Conservation (phyloP, 1,140 invertebrate genomes). For the Pseudomyrmex flavicornis region DNA sequence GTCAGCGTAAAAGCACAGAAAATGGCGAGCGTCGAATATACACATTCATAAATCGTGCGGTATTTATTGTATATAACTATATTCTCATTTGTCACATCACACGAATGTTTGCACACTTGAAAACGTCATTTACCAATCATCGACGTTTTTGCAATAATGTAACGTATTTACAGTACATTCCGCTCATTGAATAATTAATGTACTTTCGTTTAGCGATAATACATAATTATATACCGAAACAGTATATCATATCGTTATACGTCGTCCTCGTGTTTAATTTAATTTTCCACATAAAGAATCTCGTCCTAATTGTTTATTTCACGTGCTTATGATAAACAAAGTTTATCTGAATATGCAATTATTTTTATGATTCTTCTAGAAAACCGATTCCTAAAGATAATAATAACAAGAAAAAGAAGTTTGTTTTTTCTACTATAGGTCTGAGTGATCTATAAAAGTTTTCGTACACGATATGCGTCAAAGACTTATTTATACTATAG, state of each 20-base stretch:
- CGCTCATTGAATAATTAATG: slow-evolving; percentile 51
- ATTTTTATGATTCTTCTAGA: background rate
- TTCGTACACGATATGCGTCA: background rate
- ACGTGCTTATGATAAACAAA: background rate
- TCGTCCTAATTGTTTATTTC: background rate
- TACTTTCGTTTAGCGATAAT: slow-evolving; percentile 42
- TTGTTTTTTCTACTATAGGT: background rate
- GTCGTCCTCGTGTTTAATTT: background rate
- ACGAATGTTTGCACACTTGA: slow-evolving; percentile 43
- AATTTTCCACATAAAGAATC: background rate
- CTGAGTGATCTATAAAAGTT: slow-evolving; percentile 48
- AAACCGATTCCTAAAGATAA: background rate
- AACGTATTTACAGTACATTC: slow-evolving; percentile 50
- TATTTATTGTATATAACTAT: slow-evolving; percentile 51
- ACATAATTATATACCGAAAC: slow-evolving; percentile 47
- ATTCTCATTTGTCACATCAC: slow-evolving; percentile 53
- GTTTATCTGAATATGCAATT: background rate
- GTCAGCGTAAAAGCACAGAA: slow-evolving; percentile 35
- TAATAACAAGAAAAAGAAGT: background rate
- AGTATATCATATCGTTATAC: background rate
- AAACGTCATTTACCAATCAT: slow-evolving; percentile 55
- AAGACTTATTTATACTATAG: slow-evolving; percentile 22
- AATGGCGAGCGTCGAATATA: slow-evolving; percentile 45
- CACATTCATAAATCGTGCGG: slow-evolving; percentile 40
- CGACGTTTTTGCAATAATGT: slow-evolving; percentile 42